A percentile compares a stretch with the other conserved stretches of the same genome.
Evolutionary conservation across 2,113 vertebrate genomes (phyloP).

Genomic region (Dendropsophus ebraccatus): DNA sequence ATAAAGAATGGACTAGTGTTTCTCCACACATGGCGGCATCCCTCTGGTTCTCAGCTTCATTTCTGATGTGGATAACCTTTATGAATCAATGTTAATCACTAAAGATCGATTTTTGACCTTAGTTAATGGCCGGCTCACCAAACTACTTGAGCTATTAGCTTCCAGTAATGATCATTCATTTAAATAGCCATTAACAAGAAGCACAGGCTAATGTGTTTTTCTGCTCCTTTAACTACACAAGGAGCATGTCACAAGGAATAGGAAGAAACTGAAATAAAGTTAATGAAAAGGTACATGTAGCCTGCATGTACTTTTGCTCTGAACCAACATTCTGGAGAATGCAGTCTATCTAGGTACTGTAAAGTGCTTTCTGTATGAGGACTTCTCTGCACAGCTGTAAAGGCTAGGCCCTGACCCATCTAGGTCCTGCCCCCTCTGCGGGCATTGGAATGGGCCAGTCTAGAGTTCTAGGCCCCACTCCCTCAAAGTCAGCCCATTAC

Average conservation of each 20-base stretch:
- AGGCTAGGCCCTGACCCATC: too few species aligned
- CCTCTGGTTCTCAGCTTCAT: not conserved
- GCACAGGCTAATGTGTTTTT: slow-evolving; percentile 24
- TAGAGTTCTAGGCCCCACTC: too few species aligned
- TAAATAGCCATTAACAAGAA: slow-evolving; percentile 30
- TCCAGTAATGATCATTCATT: slow-evolving; percentile 13
- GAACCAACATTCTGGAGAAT: not conserved
- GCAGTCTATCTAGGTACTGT: not conserved
- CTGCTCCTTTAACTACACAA: slow-evolving; percentile 8
- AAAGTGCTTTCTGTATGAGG: too few species aligned
- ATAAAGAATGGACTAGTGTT: not conserved
- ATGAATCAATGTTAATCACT: slow-evolving; percentile 18
- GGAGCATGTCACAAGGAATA: not conserved
- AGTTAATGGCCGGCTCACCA: slow-evolving; percentile 14
- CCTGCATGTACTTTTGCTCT: not conserved
- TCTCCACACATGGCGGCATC: not conserved
- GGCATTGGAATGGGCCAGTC: too few species aligned
- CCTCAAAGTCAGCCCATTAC: too few species aligned
- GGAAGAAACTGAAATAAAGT: not conserved
- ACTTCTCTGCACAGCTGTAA: too few species aligned
- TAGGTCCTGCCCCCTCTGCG: too few species aligned
- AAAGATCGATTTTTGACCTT: slow-evolving; percentile 37
- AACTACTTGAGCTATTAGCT: slow-evolving; percentile 37
- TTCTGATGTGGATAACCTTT: not conserved
- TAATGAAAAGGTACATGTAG: not conserved